Evolutionary conservation across 2,797 vertebrate species (phyloP), one percentile per base, ranked within the genome.

Genomic region (Girardinus metallicus): DNA sequence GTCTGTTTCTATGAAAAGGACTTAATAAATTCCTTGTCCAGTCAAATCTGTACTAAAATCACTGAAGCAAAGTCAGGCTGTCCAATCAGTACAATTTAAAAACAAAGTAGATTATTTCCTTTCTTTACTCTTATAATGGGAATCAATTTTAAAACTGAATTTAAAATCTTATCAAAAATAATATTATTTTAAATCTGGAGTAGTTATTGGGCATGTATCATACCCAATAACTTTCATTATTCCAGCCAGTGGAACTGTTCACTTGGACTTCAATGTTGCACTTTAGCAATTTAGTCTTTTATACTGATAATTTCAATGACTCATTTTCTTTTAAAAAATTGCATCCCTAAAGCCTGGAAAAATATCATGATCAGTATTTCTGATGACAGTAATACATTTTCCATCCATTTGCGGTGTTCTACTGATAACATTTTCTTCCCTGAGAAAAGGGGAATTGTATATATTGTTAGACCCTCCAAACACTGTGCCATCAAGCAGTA

Each of bases 191-290:
- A 75, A 57, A 84, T 88, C 71, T 77, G 46, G 77, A 74, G 29
- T 34, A 47, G 21, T 23, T 51, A 23, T 9, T 51, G 21, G 21
- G 21, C 49, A 73, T 79, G 57, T n/a, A 77, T 23, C 55, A 74
- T 77, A 51, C 34, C 70, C 85, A 73, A 83, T 66, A 80, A 78
- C 57, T 68, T 77, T 76, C 39, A 31, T 74, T 72, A 72, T 64
- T 83, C 71, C 83, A 64, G 64, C 87, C 74, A 80, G 80, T 68
- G 21, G 75, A 78, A 87, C 72, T 70, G 73, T 62, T 80, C 75
- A 86, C 83, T 76, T 12, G 75, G 70, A 80, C 78, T 83, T 86
- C 82, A 77, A 83, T 84, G 34, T 85, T 76, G 49, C 77, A 81
- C 75, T 43, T 86, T 82, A 79, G 64, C 34, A 51, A 73, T 75